Percentiles rank a stretch among this genome's conserved stretches.
These are phyloP conservation scores for Sparidentex hasta DNA, from an alignment of 2,797 vertebrate genomes.

Conservation along the genomic window DNA sequence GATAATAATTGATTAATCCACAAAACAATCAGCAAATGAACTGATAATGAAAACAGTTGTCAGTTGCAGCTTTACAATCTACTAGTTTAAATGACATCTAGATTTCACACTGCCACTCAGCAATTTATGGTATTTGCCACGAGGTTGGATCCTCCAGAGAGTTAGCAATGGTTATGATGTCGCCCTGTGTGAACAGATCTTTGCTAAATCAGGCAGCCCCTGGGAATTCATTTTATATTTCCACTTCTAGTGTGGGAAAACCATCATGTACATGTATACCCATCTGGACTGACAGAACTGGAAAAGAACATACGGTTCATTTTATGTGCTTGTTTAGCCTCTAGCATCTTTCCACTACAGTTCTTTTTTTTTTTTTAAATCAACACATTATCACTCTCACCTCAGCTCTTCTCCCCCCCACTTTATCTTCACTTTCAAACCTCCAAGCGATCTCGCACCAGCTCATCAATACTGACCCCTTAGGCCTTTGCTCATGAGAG, in stretches of 20 bases:
- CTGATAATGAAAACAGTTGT: background rate
- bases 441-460: slow-evolving; percentile 19
- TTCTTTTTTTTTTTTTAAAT: slow-evolving; percentile 17
- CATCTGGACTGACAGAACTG: slow-evolving; percentile 26
- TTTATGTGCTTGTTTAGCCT: slow-evolving; percentile 34
- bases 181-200: slow-evolving; percentile 57
- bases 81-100: background rate
- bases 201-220: slow-evolving; percentile 68
- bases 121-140: slow-evolving; percentile 23
- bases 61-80: background rate
- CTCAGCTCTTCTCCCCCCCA: slow-evolving; percentile 15
- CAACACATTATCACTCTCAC: slow-evolving; percentile 27
- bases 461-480: slow-evolving; percentile 59
- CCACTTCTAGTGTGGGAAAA: slow-evolving; percentile 78
- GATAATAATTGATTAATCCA: background rate
- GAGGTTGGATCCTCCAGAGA: slow-evolving; percentile 38
- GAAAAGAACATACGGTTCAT: slow-evolving; percentile 27
- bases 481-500: slow-evolving; percentile 43
- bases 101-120: slow-evolving; percentile 1
- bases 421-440: slow-evolving; percentile 8
- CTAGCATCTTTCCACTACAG: background rate
- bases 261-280: slow-evolving; percentile 40
- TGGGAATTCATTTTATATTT: slow-evolving; percentile 68
- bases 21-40: background rate
- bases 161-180: slow-evolving; percentile 49